These are phyloP conservation scores for Australoheros scitulus DNA, from an alignment of 2,113 vertebrate species.

Conservation along the genomic window DNA sequence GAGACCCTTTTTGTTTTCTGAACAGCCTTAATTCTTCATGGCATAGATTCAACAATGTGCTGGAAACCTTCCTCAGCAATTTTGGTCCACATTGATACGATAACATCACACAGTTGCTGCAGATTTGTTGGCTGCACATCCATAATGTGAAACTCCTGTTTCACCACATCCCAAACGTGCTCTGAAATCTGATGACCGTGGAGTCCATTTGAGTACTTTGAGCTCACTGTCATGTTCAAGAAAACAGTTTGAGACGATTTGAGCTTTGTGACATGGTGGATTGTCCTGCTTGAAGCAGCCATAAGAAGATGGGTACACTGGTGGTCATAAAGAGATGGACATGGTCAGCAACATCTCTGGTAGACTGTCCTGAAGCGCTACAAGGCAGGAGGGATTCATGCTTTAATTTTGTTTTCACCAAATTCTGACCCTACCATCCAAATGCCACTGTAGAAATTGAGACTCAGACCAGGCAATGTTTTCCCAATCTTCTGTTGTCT, in stretches of 20 bases:
- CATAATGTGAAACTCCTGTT: fast-evolving
- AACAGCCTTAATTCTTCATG: not conserved
- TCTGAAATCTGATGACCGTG: not conserved
- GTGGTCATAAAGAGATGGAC: too few species aligned
- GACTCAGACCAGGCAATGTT: too few species aligned
- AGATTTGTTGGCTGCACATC: not conserved
- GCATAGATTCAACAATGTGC: not conserved
- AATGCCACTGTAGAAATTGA: not conserved
- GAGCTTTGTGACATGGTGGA: not conserved
- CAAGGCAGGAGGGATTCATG: not conserved
- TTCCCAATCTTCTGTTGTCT: too few species aligned
- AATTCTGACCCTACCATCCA: not conserved
- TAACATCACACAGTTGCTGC: not conserved
- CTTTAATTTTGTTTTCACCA: not conserved
- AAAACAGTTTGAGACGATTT: not conserved
- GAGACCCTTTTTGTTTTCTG: not conserved
- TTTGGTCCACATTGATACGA: not conserved
- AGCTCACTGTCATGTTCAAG: not conserved
- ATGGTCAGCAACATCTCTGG: too few species aligned
- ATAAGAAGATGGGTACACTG: not conserved
- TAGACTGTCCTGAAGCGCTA: not conserved
- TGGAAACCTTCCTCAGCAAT: not conserved
- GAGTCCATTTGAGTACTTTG: too few species aligned
- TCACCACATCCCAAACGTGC: not conserved
- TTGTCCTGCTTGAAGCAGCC: not conserved